These are phyloP conservation scores for Lepidurus arcticus DNA, from an alignment of 1,140 invertebrate species.

Conservation along the genomic window DNA sequence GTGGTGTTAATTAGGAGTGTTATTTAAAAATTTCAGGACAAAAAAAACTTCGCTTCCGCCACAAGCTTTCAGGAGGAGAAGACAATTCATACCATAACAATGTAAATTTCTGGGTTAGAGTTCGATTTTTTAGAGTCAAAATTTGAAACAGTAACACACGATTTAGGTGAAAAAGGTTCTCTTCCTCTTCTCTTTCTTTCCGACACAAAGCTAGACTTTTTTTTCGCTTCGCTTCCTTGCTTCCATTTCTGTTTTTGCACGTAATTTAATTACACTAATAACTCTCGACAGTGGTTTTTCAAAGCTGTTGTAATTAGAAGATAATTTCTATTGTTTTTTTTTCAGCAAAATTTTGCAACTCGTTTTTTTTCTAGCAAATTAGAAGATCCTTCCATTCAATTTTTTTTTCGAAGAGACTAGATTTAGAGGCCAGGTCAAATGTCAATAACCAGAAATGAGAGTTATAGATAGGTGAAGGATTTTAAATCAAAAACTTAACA, in stretches of 20 bases:
- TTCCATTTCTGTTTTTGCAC: neutral
- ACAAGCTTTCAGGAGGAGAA: neutral
- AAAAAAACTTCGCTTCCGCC: neutral
- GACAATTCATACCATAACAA: neutral
- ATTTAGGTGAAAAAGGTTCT: neutral
- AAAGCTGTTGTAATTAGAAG: neutral
- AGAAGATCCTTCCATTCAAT: conserved; percentile 4
- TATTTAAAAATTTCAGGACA: neutral
- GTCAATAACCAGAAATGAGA: neutral
- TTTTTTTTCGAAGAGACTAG: neutral
- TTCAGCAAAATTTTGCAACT: neutral
- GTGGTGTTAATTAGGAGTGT: neutral
- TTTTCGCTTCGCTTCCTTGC: neutral
- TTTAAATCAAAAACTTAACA: conserved; percentile 1
- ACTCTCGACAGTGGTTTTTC: neutral
- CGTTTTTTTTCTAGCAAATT: neutral
- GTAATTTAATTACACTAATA: neutral
- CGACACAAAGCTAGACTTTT: neutral
- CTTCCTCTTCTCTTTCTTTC: neutral
- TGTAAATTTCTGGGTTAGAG: neutral
- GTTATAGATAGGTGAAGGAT: neutral
- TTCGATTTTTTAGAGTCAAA: neutral
- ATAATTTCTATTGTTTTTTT: neutral
- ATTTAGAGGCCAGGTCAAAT: conserved; percentile 14
- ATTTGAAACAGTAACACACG: neutral